phyloP scores from a whole-genome alignment of 2,888 invertebrate species.

The Heliconius hortense region DNA sequence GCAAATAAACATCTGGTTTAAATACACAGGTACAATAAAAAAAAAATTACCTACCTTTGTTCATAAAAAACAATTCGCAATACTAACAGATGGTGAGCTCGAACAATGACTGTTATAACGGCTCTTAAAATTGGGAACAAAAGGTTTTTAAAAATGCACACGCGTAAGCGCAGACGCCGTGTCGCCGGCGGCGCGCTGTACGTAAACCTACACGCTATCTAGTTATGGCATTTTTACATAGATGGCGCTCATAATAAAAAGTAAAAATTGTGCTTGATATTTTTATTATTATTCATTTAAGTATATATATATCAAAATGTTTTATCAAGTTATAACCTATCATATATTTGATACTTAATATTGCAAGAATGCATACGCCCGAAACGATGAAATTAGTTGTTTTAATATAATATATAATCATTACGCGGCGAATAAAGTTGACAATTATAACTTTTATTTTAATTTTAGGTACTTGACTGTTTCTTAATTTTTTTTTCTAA shows the following conservation, averaged over 20 bases:
- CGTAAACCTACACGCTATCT: slow-evolving; percentile 45
- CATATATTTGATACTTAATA: too few species aligned
- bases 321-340: neutral
- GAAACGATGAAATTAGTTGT: too few species aligned
- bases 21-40: slow-evolving; percentile 20
- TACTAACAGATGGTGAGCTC: slow-evolving; percentile 36
- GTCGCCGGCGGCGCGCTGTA: slow-evolving; percentile 43
- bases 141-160: slow-evolving; percentile 39
- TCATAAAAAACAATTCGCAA: slow-evolving; percentile 32
- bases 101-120: slow-evolving; percentile 39
- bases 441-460: too few species aligned
- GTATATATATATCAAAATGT: neutral
- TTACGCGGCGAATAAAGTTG: too few species aligned
- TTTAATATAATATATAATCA: too few species aligned
- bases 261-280: neutral
- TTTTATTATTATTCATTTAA: neutral
- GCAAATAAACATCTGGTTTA: slow-evolving; percentile 27
- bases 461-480: too few species aligned
- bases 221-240: slow-evolving; percentile 58
- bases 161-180: slow-evolving; percentile 47
- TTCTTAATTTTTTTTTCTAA: too few species aligned
- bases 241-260: slow-evolving; percentile 62
- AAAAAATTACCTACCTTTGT: slow-evolving; percentile 27
- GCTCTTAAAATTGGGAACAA: slow-evolving; percentile 33
- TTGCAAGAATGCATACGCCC: too few species aligned